Evolutionary conservation across 2,113 vertebrate species (phyloP).

Genomic region (Turnix velox): DNA sequence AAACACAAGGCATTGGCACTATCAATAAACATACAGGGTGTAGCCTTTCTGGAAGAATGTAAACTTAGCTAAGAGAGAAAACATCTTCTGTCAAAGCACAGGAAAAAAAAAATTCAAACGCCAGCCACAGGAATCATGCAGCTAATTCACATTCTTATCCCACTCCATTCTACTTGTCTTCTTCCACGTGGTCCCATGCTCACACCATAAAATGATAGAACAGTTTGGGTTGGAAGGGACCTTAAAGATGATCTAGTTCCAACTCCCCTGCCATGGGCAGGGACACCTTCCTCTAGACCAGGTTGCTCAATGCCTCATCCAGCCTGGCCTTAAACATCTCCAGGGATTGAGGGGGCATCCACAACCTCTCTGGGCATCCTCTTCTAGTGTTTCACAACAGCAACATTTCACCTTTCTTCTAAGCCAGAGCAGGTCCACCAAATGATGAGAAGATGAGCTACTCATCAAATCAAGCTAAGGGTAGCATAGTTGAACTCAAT

Average conservation of each 20-base stretch:
- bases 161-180: neutral
- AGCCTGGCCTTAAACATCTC: too few species aligned
- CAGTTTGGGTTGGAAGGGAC: too few species aligned
- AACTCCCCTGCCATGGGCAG: too few species aligned
- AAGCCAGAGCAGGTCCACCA: neutral
- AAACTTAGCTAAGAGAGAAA: neutral
- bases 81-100: neutral
- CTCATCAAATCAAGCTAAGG: neutral
- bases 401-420: neutral
- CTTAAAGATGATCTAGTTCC: too few species aligned
- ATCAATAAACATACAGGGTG: neutral
- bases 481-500: neutral
- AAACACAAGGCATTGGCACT: neutral
- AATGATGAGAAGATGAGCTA: neutral
- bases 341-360: too few species aligned
- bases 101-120: neutral
- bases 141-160: neutral
- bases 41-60: neutral
- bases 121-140: neutral
- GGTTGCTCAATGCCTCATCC: too few species aligned
- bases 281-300: too few species aligned
- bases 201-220: too few species aligned
- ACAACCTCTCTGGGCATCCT: too few species aligned
- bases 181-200: neutral
- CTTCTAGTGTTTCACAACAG: too few species aligned